These are phyloP conservation scores for Puntigrus tetrazona DNA, from an alignment of 2,113 vertebrate genomes.

Conservation along the genomic window DNA sequence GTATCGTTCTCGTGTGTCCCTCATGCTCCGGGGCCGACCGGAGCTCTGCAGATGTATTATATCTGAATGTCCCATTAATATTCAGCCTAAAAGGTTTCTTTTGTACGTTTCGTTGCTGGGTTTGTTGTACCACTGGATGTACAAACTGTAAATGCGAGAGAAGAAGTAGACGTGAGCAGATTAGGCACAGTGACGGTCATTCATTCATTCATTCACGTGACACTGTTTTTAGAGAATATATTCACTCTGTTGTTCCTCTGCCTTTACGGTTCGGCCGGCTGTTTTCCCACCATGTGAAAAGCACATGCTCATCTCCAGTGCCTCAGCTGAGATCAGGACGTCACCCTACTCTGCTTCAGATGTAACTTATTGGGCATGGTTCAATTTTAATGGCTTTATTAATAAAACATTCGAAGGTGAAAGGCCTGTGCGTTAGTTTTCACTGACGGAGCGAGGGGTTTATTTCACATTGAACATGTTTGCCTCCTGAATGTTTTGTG, in stretches of 20 bases:
- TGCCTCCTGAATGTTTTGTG: not conserved
- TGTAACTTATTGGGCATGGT: conserved; percentile 79
- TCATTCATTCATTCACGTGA: conserved; percentile 12
- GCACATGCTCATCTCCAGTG: conserved; percentile 76
- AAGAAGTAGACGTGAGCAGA: conserved; percentile 53
- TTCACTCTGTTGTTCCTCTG: conserved; percentile 4
- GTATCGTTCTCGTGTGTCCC: conserved; percentile 74
- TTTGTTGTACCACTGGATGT: conserved; percentile 78
- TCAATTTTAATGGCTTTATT: conserved; percentile 81
- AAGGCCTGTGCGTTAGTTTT: not conserved
- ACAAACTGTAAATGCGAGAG: conserved; percentile 72
- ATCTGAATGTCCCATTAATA: conserved; percentile 81
- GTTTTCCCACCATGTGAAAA: conserved; percentile 61
- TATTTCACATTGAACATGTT: not conserved
- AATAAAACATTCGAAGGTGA: conserved; percentile 76
- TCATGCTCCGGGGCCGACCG: conserved; percentile 48
- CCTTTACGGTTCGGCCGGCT: conserved; percentile 20
- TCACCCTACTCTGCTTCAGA: conserved; percentile 75
- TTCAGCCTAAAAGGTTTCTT: conserved; percentile 48
- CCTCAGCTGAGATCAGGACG: conserved; percentile 70
- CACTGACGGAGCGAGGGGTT: not conserved
- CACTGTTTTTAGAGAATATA: conserved; percentile 21
- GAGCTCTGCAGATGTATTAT: conserved; percentile 72
- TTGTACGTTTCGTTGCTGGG: conserved; percentile 67
- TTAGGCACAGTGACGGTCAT: conserved; percentile 14